Conservation (phyloP, 2,888 invertebrate genomes). For the Neria commutata region DNA sequence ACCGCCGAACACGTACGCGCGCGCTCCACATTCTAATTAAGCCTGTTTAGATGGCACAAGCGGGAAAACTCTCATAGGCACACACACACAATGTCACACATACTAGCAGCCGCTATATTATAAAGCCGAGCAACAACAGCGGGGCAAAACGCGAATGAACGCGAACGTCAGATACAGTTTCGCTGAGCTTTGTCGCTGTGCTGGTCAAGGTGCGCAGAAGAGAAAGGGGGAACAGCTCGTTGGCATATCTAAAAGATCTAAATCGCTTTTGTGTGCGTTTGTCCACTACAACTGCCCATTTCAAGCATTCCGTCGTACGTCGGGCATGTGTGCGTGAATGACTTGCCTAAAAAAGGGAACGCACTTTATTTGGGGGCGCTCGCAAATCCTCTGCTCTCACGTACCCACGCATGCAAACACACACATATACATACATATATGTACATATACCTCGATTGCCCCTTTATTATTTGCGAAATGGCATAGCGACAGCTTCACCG, state of each 20-base stretch:
- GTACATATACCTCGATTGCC: not conserved
- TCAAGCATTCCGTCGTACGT: too few relatives aligned
- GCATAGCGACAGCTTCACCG: not conserved
- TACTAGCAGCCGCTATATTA: not conserved
- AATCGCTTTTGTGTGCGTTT: constrained; percentile 34
- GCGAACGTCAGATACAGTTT: not conserved
- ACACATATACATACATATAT: too few relatives aligned
- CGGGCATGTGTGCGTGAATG: not conserved
- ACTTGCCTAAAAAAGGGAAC: not conserved
- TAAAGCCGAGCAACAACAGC: not conserved
- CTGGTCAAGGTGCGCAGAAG: constrained; percentile 1
- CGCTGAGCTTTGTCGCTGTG: not conserved
- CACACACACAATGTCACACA: not conserved
- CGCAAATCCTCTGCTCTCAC: not conserved
- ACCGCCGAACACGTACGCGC: not conserved
- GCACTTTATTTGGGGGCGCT: not conserved
- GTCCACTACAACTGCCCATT: constrained; percentile 9
- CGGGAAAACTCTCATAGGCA: not conserved
- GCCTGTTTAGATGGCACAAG: constrained; percentile 46
- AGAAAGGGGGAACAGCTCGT: constrained; percentile 36
- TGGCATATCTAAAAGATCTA: constrained; percentile 53
- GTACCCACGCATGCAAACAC: too few relatives aligned
- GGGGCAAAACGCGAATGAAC: not conserved
- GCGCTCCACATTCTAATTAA: constrained; percentile 49
- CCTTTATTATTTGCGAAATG: not conserved